phyloP scores from a whole-genome alignment of 1,140 invertebrate genomes.

The Copidosoma floridanum region DNA sequence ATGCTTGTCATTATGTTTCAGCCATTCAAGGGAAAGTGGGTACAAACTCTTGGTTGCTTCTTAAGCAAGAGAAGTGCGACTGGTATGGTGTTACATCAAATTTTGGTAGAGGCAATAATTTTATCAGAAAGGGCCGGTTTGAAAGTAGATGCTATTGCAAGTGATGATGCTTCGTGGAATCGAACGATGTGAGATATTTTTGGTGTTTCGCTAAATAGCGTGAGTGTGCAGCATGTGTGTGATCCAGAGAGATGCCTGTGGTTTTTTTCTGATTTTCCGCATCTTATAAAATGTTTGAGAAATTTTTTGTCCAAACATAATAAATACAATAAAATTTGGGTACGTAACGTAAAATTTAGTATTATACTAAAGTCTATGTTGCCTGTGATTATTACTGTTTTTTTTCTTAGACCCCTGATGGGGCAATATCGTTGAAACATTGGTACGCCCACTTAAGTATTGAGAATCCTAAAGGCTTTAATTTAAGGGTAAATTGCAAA shows the following conservation, averaged over 20 bases:
- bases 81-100: no score
- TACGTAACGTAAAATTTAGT: background rate
- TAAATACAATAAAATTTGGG: conserved; percentile 15
- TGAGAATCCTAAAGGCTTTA: background rate
- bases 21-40: no score
- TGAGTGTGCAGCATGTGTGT: conserved; percentile 3
- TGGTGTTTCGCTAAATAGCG: conserved; percentile 12
- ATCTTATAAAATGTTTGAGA: conserved; percentile 19
- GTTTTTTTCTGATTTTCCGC: conserved; percentile 28
- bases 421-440: conserved; percentile 1
- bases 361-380: background rate
- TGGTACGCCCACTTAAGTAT: conserved; percentile 4
- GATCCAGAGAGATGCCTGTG: conserved; percentile 10
- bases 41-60: no score
- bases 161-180: conserved; percentile 31
- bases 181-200: conserved; percentile 26
- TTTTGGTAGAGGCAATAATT: no score
- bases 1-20: no score
- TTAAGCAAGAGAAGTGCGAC: no score
- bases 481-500: conserved; percentile 11
- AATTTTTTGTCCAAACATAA: conserved; percentile 17
- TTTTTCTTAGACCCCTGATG: conserved; percentile 4
- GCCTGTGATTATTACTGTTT: background rate
- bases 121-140: no score
- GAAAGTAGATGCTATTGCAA: conserved; percentile 23